phyloP scores from a whole-genome alignment of 2,113 vertebrate species.

The Rhipidura dahli region DNA sequence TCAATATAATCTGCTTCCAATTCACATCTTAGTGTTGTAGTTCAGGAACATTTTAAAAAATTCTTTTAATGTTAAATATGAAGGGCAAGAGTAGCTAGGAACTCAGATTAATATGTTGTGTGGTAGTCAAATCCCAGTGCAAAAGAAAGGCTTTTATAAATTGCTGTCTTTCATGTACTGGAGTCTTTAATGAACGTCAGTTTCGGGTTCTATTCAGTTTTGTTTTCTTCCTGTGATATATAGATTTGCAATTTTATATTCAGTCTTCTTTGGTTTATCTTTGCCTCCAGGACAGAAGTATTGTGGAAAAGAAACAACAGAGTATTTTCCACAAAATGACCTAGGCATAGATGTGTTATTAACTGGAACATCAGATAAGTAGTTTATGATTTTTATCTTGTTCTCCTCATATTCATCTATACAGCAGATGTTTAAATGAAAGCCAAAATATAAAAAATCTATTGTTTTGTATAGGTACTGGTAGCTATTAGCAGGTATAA shows the following conservation, averaged over 20 bases:
- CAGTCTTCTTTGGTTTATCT: not conserved
- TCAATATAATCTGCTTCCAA: not conserved
- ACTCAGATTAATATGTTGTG: not conserved
- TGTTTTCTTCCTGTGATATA: not conserved
- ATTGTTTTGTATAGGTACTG: not conserved
- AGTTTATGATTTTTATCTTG: not conserved
- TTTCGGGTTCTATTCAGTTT: not conserved
- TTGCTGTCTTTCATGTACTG: not conserved
- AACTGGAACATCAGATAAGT: not conserved
- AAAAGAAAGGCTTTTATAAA: not conserved
- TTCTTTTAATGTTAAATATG: not conserved
- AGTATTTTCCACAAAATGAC: not conserved
- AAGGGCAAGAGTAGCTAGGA: not conserved
- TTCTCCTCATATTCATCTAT: not conserved
- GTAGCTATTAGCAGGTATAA: not conserved
- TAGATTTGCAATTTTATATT: not conserved
- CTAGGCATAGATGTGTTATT: not conserved
- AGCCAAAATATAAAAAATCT: accelerated
- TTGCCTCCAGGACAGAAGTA: not conserved
- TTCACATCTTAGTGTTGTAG: not conserved
- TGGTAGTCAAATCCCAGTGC: not conserved
- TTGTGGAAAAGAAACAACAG: not conserved
- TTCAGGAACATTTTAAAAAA: not conserved
- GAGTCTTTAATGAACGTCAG: not conserved
- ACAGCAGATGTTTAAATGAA: not conserved